phyloP scores from a whole-genome alignment of 2,888 invertebrate species.

The Cryptus armator region DNA sequence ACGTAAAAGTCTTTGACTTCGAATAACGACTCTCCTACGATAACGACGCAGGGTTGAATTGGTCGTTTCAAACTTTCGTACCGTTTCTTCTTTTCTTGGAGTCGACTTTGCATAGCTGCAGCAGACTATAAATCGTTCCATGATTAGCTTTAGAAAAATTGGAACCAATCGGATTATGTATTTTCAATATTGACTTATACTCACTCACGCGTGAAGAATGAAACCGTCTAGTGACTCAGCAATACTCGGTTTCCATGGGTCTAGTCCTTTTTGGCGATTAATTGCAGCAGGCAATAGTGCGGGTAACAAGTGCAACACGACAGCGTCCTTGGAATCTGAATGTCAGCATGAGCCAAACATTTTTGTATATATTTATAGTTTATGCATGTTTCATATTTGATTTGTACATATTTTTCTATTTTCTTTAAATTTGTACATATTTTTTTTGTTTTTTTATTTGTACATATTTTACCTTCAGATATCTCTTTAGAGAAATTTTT shows the following conservation, averaged over 20 bases:
- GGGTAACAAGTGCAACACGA: background rate
- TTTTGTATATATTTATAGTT: too few species aligned
- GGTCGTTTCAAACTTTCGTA: slow-evolving; percentile 21
- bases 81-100: slow-evolving; percentile 15
- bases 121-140: slow-evolving; percentile 21
- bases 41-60: slow-evolving; percentile 40
- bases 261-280: background rate
- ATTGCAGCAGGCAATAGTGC: background rate
- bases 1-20: slow-evolving; percentile 14
- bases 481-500: background rate
- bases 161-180: background rate
- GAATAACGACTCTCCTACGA: slow-evolving; percentile 28
- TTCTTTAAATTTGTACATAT: too few species aligned
- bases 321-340: background rate
- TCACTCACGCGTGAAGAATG: background rate
- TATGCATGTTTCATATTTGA: too few species aligned
- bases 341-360: too few species aligned
- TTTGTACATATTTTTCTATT: too few species aligned
- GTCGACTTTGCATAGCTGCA: slow-evolving; percentile 31
- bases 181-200: background rate
- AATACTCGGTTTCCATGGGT: background rate
- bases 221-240: background rate
- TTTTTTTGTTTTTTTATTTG: too few species aligned
- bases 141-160: background rate
- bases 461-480: slow-evolving; percentile 10